phyloP scores from a whole-genome alignment of 2,797 vertebrate genomes.

The Pangasius djambal region DNA sequence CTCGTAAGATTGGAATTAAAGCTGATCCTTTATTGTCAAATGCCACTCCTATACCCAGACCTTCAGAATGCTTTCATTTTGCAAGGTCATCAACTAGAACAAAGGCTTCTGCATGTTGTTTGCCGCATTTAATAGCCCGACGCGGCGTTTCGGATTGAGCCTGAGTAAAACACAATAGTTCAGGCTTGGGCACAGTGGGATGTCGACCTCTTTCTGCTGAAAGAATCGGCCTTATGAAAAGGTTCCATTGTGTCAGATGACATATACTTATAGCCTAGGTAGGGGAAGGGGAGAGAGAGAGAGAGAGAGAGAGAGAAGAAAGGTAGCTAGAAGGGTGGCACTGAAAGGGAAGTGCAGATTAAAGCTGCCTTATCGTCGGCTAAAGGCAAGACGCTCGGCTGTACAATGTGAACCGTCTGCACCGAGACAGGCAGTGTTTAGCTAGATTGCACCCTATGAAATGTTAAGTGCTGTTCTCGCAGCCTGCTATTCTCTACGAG shows the following conservation, averaged over 20 bases:
- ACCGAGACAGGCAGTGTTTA: slow-evolving; percentile 35
- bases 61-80: neutral
- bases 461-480: slow-evolving; percentile 45
- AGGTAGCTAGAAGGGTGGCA: slow-evolving; percentile 26
- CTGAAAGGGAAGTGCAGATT: slow-evolving; percentile 42
- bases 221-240: slow-evolving; percentile 28
- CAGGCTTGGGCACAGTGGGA: neutral
- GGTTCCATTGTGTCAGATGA: slow-evolving; percentile 41
- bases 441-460: slow-evolving; percentile 49
- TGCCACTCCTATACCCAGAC: neutral
- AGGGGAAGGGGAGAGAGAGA: neutral
- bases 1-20: neutral
- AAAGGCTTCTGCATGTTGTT: neutral
- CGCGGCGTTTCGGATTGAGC: neutral
- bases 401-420: slow-evolving; percentile 40
- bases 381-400: slow-evolving; percentile 29
- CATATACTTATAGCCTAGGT: neutral
- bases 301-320: neutral
- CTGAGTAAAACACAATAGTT: neutral
- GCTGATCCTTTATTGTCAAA: neutral
- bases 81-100: slow-evolving; percentile 9
- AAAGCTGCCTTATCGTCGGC: slow-evolving; percentile 40
- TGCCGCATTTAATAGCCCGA: neutral
- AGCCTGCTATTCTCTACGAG: slow-evolving; percentile 31
- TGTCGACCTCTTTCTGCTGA: neutral